Base-by-base conservation (phyloP, 1,140 invertebrate genomes). In the Drosophila bocki region DNA sequence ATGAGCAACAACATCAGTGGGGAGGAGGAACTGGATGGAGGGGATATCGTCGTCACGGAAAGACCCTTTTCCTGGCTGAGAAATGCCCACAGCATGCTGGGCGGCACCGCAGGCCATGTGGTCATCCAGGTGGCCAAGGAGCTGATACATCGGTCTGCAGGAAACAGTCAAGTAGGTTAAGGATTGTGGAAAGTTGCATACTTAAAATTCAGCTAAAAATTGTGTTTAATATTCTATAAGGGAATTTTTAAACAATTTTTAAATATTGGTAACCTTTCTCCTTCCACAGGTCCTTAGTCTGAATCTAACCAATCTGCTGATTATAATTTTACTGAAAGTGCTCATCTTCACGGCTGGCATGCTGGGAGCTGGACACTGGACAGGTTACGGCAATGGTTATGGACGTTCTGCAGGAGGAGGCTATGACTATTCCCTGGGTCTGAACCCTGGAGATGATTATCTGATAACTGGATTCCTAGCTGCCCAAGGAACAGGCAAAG, bases 261-360 rank as follows among this genome's bases (percentile, higher is more conserved):
- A 39, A 15, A 15, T 41, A 41, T n/a, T 29, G 26, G 5, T 29
- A n/a, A 29, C 3, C 3, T 9, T 0, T 9, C 4, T 33, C 41
- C 35, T 33, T 0, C 41, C 5, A 1, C 33, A 92, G 91, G 96
- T 98, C 1, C 94, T 97, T 8, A 97, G 97, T 77, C 91, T 97
- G 22, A 97, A 97, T 92, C 91, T 97, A 29, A 97, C 96, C 0
- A 97, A 97, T 91, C 93, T 97, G 64, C 93, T 97, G 35, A 95
- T 97, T 51, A 93, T 97, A 19, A 93, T 97, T 33, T 94, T 98
- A 6, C 93, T 98, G 33, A 97, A 97, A 93, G 96, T 96, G 0
- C 93, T 97, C 0, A 96, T 97, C 35, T 95, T 97, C 56, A 96
- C 96, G 3, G 96, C 96, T 33, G 96, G 96, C 1, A 95, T 96